Percentiles rank a stretch among this genome's conserved stretches.
Evolutionary conservation across 2,888 invertebrate species (phyloP).

Genomic region (Diarsia dahlii): DNA sequence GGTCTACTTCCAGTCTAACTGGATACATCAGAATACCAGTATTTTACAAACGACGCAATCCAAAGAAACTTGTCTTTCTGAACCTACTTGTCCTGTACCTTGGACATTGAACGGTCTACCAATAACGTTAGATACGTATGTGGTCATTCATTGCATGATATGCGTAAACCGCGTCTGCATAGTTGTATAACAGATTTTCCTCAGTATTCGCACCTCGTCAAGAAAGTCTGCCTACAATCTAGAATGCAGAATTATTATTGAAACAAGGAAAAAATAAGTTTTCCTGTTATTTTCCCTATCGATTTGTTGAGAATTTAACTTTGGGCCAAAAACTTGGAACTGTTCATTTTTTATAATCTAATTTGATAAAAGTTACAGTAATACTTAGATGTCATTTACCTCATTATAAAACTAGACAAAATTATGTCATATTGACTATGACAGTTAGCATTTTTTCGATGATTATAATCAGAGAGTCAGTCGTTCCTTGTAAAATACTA

Average conservation of each 20-base stretch:
- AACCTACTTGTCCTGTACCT: not conserved
- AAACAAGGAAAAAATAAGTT: slow-evolving; percentile 51
- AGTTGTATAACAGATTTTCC: slow-evolving; percentile 26
- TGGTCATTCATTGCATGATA: not conserved
- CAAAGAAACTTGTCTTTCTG: not conserved
- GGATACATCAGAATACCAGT: too few species aligned
- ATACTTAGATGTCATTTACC: not conserved
- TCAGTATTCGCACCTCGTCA: slow-evolving; percentile 33
- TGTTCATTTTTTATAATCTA: slow-evolving; percentile 16
- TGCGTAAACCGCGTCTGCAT: slow-evolving; percentile 12
- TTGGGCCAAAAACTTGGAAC: slow-evolving; percentile 9
- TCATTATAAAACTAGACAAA: not conserved
- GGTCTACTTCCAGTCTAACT: too few species aligned
- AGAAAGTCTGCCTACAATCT: slow-evolving; percentile 35
- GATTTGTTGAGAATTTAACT: slow-evolving; percentile 16
- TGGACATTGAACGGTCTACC: too few species aligned
- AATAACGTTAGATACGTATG: not conserved
- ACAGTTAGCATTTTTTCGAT: not conserved
- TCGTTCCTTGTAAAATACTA: not conserved
- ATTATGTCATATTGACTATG: not conserved
- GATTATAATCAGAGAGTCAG: not conserved
- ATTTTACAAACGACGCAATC: not conserved
- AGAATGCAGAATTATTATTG: slow-evolving; percentile 23
- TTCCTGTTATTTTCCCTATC: slow-evolving; percentile 43
- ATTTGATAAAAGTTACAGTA: not conserved